These are phyloP conservation scores for Sussaba pulchella DNA, from an alignment of 2,888 invertebrate species.

Conservation along the genomic window DNA sequence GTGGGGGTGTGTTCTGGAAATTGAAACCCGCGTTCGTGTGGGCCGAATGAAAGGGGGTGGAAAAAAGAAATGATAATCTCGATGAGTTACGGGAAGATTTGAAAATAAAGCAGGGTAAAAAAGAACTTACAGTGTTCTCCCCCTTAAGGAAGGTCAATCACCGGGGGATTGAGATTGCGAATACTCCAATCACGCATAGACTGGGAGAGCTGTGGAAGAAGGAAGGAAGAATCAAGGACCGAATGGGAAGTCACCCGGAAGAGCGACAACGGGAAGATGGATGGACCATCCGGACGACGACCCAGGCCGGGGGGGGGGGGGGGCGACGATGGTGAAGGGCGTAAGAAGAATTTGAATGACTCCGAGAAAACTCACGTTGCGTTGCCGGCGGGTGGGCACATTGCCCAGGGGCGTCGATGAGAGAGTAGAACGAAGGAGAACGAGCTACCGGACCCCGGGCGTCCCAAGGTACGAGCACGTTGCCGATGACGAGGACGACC, in stretches of 20 bases:
- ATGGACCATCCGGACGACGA: too few relatives aligned
- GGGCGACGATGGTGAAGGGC: neutral
- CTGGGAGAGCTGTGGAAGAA: too few relatives aligned
- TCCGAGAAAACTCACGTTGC: slow-evolving; percentile 84
- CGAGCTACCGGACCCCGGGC: slow-evolving; percentile 82
- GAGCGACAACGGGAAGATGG: neutral
- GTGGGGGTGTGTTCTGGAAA: too few relatives aligned
- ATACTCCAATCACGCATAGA: slow-evolving; percentile 39
- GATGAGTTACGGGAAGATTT: too few relatives aligned
- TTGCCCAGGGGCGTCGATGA: slow-evolving; percentile 84
- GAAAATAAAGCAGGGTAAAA: slow-evolving; percentile 3
- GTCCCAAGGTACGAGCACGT: slow-evolving; percentile 72
- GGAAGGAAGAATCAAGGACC: too few relatives aligned
- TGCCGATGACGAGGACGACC: slow-evolving; percentile 54
- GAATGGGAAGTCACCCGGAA: slow-evolving; percentile 25
- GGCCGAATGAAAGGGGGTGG: too few relatives aligned
- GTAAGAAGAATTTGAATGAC: neutral
- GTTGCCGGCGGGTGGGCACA: slow-evolving; percentile 84
- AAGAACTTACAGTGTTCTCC: neutral
- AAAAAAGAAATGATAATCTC: too few relatives aligned
- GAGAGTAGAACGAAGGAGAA: slow-evolving; percentile 78
- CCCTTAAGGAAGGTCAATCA: too few relatives aligned
- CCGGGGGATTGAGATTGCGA: slow-evolving; percentile 24
- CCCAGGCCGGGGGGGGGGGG: too few relatives aligned
- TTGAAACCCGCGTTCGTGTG: too few relatives aligned